Evolutionary conservation across 2,113 vertebrate genomes (phyloP).

Genomic region (Elephantulus edwardii): DNA sequence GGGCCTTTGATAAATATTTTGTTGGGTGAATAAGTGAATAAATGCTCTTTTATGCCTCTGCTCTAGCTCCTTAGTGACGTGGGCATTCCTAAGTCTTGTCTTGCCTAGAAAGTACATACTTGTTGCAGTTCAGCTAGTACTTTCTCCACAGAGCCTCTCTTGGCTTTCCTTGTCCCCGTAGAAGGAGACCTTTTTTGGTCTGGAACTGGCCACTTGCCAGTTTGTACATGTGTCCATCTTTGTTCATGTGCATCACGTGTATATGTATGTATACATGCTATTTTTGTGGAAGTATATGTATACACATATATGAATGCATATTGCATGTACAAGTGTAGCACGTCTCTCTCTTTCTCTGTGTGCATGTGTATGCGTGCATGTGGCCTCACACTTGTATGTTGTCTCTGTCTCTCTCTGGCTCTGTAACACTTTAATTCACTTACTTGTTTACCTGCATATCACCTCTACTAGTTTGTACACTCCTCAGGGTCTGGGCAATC

Average conservation of each 20-base stretch:
- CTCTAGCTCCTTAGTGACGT: background rate
- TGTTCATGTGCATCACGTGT: background rate
- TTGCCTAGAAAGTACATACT: background rate
- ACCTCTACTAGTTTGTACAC: background rate
- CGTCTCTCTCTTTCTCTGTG: too few species aligned
- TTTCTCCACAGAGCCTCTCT: background rate
- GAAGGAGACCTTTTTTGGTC: background rate
- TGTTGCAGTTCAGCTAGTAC: rapidly evolving
- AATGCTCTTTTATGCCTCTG: background rate
- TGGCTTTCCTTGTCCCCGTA: background rate
- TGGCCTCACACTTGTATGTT: background rate
- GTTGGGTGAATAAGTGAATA: background rate
- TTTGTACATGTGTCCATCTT: background rate
- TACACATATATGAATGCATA: rapidly evolving
- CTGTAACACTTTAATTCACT: background rate
- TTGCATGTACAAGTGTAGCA: background rate
- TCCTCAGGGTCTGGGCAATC: background rate
- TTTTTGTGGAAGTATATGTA: too few species aligned
- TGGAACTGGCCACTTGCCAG: background rate
- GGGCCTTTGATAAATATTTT: background rate
- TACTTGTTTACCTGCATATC: background rate
- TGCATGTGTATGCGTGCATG: background rate
- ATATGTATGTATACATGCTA: too few species aligned
- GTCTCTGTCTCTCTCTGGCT: background rate
- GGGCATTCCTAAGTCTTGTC: background rate